Evolutionary conservation across 2,888 invertebrate genomes (phyloP).

Genomic region (Idaea straminata): DNA sequence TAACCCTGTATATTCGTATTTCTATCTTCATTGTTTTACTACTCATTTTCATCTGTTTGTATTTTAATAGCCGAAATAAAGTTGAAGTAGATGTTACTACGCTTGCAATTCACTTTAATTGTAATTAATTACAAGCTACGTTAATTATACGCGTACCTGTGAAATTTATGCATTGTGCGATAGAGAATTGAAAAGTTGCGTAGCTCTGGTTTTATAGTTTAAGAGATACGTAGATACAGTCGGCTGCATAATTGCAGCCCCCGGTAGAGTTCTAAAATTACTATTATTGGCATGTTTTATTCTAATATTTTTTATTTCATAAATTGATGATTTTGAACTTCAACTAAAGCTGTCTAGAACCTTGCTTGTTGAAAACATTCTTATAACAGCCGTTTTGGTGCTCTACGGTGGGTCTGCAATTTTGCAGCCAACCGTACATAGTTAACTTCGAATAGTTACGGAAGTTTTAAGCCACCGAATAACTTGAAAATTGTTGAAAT

Average conservation of each 20-base stretch:
- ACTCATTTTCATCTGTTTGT: neutral
- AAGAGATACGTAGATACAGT: no score
- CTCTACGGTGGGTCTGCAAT: no score
- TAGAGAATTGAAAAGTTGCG: neutral
- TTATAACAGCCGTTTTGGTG: no score
- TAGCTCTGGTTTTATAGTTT: neutral
- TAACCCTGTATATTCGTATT: neutral
- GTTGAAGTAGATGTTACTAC: neutral
- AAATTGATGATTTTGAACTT: no score
- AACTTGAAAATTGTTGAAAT: neutral
- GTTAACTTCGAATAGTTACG: neutral
- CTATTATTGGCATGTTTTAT: no score
- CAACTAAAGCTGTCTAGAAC: no score
- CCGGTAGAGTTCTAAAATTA: no score
- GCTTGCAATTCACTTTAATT: neutral
- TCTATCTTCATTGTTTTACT: neutral
- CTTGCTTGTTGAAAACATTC: no score
- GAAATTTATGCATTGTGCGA: conserved; percentile 3
- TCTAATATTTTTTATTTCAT: no score
- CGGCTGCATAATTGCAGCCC: no score
- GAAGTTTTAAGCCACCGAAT: neutral
- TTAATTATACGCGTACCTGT: neutral
- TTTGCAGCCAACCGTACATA: no score
- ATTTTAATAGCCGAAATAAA: neutral
- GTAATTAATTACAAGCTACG: neutral